Conservation (phyloP, 2,797 vertebrate species). For the Acanthornis magna region DNA sequence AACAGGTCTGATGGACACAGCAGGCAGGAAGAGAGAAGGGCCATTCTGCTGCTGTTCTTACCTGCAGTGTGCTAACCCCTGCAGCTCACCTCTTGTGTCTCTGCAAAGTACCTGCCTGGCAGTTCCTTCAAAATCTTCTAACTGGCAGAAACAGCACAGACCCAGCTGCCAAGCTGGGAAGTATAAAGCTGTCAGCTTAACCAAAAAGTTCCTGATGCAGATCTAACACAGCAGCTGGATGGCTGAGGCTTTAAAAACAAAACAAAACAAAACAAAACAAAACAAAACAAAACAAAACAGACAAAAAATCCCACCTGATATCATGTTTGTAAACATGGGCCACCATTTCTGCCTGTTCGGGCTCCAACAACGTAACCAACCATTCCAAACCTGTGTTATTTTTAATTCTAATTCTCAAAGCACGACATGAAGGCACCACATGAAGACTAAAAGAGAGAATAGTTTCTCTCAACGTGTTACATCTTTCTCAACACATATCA, state of each 20-base stretch:
- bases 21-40: neutral
- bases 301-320: neutral
- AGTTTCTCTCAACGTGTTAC: neutral
- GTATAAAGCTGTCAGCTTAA: neutral
- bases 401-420: neutral
- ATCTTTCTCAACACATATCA: neutral
- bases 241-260: neutral
- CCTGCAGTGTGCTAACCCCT: neutral
- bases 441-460: neutral
- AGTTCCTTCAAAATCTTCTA: neutral
- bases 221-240: neutral
- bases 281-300: neutral
- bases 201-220: neutral
- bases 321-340: neutral
- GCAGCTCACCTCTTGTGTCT: neutral
- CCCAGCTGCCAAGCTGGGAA: neutral
- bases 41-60: neutral
- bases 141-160: neutral
- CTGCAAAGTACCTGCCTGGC: neutral
- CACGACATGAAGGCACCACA: neutral
- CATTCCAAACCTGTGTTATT: neutral
- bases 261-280: neutral
- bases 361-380: neutral
- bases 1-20: fast-evolving
- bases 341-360: neutral